Evolutionary conservation across 2,113 vertebrate species (phyloP).

Genomic region (Phyllopteryx taeniolatus): DNA sequence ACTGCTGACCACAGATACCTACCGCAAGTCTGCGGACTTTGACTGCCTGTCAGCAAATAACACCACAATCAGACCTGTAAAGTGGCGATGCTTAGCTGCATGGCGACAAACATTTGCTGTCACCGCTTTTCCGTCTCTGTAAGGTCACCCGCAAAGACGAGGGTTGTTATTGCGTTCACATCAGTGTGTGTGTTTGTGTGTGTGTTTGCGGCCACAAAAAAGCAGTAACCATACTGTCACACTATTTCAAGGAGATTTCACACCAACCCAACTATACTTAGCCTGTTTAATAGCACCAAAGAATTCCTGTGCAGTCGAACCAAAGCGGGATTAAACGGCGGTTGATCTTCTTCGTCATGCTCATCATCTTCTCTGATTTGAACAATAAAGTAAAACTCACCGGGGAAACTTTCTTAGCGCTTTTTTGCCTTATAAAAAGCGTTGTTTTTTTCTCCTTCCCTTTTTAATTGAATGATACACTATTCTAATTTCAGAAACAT

Average conservation of each 20-base stretch:
- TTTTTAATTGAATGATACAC: not conserved
- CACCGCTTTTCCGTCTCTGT: not conserved
- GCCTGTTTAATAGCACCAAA: conserved; percentile 50
- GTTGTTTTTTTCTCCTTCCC: not conserved
- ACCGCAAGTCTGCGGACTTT: not conserved
- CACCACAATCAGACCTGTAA: not conserved
- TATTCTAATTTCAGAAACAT: conserved; percentile 5
- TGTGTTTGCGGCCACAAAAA: conserved; percentile 18
- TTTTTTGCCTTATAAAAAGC: conserved; percentile 15
- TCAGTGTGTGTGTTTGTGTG: not conserved
- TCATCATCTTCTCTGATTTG: conserved; percentile 24
- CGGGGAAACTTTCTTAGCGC: conserved; percentile 10
- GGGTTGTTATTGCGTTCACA: not conserved
- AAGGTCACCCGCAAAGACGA: not conserved
- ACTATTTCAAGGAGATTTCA: conserved; percentile 46
- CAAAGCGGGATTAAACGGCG: conserved; percentile 48
- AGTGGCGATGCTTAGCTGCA: not conserved
- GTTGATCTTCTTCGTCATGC: conserved; percentile 44
- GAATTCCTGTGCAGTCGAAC: conserved; percentile 26
- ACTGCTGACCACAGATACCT: not conserved
- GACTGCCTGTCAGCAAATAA: not conserved
- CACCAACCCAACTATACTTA: conserved; percentile 31
- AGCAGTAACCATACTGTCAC: conserved; percentile 20
- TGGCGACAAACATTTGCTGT: not conserved
- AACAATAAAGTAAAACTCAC: conserved; percentile 36